Base-by-base conservation (phyloP, 2,888 invertebrate species). In the Colostygia pectinataria region DNA sequence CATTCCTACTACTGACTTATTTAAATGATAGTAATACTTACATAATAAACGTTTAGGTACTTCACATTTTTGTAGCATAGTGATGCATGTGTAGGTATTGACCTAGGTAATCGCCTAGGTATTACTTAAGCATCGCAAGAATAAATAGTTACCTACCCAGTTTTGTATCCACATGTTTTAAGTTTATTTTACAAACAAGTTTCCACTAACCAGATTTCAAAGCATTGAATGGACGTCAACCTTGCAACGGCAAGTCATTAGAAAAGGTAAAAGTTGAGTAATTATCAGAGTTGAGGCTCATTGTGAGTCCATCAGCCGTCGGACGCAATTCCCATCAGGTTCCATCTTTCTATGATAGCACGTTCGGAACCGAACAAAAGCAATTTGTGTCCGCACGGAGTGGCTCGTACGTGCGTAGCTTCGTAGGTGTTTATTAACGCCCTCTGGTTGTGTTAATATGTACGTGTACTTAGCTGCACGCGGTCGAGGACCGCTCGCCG, bases 351-450 rank as follows among this genome's bases (percentile, higher is more conserved):
- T 34, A 42, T 29, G 42, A 76, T 70, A 73, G 74, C 83, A 81
- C 84, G 83, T 85, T 71, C 76, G 72, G 64, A 70, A 68, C 60
- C 73, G 83, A 84, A 88, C 89, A 87, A 89, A 89, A 83, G 85
- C 86, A 87, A 89, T 88, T 86, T 88, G 83, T 86, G 88, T 85
- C 78, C 76, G 83, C 78, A 79, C 85, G 83, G 74, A 41, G 47
- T 24, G 34, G 47, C 27, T 72, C 66, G 85, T 83, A 87, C 86
- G 88, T 88, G 88, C 80, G 80, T 77, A 63, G 85, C 77, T 65
- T 84, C 71, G 72, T 80, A 85, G 84, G 84, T 82, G 87, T 84
- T 81, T 85, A 87, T 86, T 86, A 88, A 75, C 72, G 75, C 70
- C 71, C 71, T 73, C 75, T 76, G 71, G 74, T 66, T 66, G 66